These are phyloP conservation scores for Diadema setosum DNA, from an alignment of 35 echinoderm and acorn worm species.

Conservation along the genomic window DNA sequence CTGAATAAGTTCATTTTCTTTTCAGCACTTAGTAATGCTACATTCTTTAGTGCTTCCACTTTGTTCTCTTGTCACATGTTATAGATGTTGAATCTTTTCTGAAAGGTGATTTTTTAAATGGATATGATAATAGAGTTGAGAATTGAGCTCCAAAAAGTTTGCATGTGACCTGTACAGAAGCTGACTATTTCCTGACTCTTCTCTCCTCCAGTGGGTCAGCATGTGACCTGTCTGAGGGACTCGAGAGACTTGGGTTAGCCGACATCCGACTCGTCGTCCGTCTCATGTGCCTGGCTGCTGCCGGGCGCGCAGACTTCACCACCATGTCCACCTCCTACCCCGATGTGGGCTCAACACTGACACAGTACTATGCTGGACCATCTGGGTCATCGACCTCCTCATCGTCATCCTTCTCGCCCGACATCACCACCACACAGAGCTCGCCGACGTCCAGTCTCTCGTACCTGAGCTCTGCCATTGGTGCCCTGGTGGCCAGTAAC, in stretches of 20 bases:
- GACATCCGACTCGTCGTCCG: slow-evolving; percentile 91
- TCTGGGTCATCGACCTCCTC: no score
- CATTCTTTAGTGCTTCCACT: no score
- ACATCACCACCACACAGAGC: slow-evolving; percentile 15
- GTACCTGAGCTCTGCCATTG: slow-evolving; percentile 92
- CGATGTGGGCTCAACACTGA: not conserved
- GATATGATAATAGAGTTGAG: no score
- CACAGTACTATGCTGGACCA: not conserved
- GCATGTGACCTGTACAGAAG: no score
- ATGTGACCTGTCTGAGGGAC: slow-evolving; percentile 82
- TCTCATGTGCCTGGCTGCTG: slow-evolving; percentile 90
- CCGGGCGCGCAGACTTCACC: slow-evolving; percentile 85
- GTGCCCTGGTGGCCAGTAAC: slow-evolving; percentile 64
- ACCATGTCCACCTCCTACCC: slow-evolving; percentile 10
- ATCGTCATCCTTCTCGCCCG: not conserved
- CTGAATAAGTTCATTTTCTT: no score
- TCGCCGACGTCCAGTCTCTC: slow-evolving; percentile 67
- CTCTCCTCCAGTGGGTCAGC: slow-evolving; percentile 70
- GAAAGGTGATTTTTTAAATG: no score
- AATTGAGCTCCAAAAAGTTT: no score
- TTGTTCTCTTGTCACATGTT: no score
- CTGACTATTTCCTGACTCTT: no score
- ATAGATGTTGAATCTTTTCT: no score
- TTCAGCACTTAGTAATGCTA: no score
- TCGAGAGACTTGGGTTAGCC: slow-evolving; percentile 74